Conservation (phyloP, 1,140 invertebrate species). For the Drosophila ohnishii region DNA sequence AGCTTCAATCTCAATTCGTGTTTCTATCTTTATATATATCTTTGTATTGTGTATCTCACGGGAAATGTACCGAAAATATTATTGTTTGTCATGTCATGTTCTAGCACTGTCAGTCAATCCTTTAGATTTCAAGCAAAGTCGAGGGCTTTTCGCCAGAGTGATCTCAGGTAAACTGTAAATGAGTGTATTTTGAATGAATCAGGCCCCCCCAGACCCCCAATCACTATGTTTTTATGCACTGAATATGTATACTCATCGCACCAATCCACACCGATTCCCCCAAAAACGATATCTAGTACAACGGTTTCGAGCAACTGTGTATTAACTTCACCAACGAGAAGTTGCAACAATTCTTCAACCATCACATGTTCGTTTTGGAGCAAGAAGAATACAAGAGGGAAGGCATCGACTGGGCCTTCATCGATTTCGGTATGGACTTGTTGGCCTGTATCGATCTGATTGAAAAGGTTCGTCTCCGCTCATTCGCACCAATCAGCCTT, state of each 20-base stretch:
- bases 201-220: constrained; percentile 25
- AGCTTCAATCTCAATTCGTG: constrained; percentile 13
- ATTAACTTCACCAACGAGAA: constrained; percentile 99
- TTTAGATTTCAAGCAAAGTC: constrained; percentile 27
- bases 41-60: constrained; percentile 36
- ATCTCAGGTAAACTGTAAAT: constrained; percentile 40
- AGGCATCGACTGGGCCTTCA: constrained; percentile 97
- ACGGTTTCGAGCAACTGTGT: constrained; percentile 99
- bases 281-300: constrained; percentile 87
- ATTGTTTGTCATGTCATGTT: constrained; percentile 47
- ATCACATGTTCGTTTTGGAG: constrained; percentile 99
- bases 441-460: constrained; percentile 98
- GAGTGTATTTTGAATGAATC: constrained; percentile 42
- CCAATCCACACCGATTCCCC: constrained; percentile 33
- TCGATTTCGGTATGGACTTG: constrained; percentile 99
- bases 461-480: constrained; percentile 91
- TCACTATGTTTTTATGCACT: constrained; percentile 30
- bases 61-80: constrained; percentile 32
- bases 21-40: constrained; percentile 2
- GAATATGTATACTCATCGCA: constrained; percentile 47
- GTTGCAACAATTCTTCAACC: constrained; percentile 99
- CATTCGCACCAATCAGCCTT: constrained; percentile 37
- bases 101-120: constrained; percentile 26
- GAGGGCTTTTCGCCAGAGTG: constrained; percentile 20
- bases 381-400: constrained; percentile 98